Conservation (phyloP, 1,140 invertebrate species). For the Tetragnatha versicolor region DNA sequence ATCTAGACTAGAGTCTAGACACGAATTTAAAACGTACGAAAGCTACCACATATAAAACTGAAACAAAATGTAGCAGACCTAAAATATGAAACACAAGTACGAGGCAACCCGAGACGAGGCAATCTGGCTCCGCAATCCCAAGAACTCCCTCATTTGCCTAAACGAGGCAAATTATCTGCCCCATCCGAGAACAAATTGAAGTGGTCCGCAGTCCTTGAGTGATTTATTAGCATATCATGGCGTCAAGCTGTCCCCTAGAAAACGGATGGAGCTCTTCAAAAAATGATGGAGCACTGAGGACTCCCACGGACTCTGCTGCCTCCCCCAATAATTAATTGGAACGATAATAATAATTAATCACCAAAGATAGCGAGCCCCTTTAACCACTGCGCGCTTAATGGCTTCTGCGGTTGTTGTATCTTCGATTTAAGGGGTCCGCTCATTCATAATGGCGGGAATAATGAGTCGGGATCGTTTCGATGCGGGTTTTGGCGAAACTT, state of each 20-base stretch:
- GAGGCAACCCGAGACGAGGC: too few species aligned
- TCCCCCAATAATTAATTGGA: slow-evolving; percentile 35
- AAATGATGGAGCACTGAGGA: slow-evolving; percentile 28
- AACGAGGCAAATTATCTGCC: slow-evolving; percentile 5
- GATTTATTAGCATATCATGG: slow-evolving; percentile 19
- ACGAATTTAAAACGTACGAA: too few species aligned
- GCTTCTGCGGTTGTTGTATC: slow-evolving; percentile 38
- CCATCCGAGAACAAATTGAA: slow-evolving; percentile 19
- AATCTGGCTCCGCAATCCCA: too few species aligned
- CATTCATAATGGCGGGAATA: slow-evolving; percentile 13
- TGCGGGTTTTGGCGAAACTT: neutral
- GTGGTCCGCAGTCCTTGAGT: neutral
- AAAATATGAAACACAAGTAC: too few species aligned
- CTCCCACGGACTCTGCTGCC: neutral
- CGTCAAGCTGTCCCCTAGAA: neutral
- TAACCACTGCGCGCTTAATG: slow-evolving; percentile 25
- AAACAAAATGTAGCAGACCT: too few species aligned
- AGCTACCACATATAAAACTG: too few species aligned
- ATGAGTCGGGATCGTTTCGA: neutral
- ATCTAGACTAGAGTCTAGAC: too few species aligned
- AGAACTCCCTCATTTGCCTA: neutral
- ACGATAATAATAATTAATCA: slow-evolving; percentile 42
- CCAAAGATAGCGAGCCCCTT: slow-evolving; percentile 14
- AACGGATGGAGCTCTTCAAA: slow-evolving; percentile 35
- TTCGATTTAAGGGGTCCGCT: slow-evolving; percentile 21